Evolutionary conservation across 2,113 vertebrate genomes (phyloP).

Genomic region (Eulemur macaco): DNA sequence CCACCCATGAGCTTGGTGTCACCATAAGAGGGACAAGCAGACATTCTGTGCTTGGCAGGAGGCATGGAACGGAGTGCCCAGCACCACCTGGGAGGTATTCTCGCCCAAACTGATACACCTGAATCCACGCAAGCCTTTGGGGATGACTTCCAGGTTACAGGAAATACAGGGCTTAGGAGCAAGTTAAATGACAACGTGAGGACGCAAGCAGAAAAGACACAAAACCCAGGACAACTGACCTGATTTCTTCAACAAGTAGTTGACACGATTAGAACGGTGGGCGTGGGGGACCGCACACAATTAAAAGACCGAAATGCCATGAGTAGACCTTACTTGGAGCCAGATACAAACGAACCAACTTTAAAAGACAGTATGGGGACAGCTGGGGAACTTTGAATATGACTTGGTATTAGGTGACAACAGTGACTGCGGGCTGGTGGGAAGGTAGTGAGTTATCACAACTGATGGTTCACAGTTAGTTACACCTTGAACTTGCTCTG

Average conservation of each 20-base stretch:
- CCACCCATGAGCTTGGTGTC: no score
- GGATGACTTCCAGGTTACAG: neutral
- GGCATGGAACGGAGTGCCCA: rapidly evolving
- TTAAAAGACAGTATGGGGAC: neutral
- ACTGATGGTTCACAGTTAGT: no score
- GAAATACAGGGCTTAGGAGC: neutral
- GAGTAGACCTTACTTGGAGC: neutral
- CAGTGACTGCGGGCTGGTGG: no score
- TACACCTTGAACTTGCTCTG: neutral
- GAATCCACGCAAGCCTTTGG: neutral
- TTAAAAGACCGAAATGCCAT: neutral
- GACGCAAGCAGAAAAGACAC: neutral
- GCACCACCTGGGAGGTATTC: no score
- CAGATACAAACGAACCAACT: neutral
- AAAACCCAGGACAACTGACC: neutral
- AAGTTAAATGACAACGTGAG: rapidly evolving
- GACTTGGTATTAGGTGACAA: neutral
- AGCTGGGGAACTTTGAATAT: rapidly evolving
- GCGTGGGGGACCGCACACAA: no score
- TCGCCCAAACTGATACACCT: neutral
- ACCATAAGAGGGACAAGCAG: rapidly evolving
- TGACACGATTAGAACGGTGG: neutral
- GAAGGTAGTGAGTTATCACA: no score
- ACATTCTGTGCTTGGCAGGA: neutral
- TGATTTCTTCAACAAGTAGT: neutral